These are phyloP conservation scores for Xestia sexstrigata DNA, from an alignment of 2,888 invertebrate genomes.

Conservation along the genomic window DNA sequence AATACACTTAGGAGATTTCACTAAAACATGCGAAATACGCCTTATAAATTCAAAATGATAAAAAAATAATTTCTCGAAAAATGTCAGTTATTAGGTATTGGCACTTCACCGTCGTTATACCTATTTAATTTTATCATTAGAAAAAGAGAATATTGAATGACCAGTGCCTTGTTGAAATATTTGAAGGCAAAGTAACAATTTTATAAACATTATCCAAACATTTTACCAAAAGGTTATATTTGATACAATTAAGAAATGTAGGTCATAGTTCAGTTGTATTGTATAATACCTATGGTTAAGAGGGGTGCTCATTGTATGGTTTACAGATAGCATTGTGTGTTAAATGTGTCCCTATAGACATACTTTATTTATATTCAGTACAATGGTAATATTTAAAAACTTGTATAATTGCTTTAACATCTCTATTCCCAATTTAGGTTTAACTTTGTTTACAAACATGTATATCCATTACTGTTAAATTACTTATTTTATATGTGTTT, in stretches of 20 bases:
- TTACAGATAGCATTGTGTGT: slow-evolving; percentile 53
- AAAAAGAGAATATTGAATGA: slow-evolving; percentile 59
- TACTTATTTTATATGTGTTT: slow-evolving; percentile 43
- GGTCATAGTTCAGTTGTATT: slow-evolving; percentile 49
- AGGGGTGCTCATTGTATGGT: slow-evolving; percentile 62
- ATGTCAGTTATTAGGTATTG: too few species aligned
- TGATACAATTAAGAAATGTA: slow-evolving; percentile 73
- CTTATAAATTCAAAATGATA: too few species aligned
- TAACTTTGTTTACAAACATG: slow-evolving; percentile 58
- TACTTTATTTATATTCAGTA: slow-evolving; percentile 18
- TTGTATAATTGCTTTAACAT: slow-evolving; percentile 31
- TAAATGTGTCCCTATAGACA: slow-evolving; percentile 41
- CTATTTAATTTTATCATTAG: slow-evolving; percentile 48
- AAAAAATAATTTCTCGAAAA: too few species aligned
- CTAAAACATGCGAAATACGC: too few species aligned
- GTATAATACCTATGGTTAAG: slow-evolving; percentile 48
- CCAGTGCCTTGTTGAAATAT: slow-evolving; percentile 74
- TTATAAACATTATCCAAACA: slow-evolving; percentile 60
- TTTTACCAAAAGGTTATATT: slow-evolving; percentile 79
- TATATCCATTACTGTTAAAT: slow-evolving; percentile 48
- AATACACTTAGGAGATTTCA: too few species aligned
- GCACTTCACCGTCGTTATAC: too few species aligned
- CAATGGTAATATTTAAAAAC: slow-evolving; percentile 37
- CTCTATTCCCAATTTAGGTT: slow-evolving; percentile 47
- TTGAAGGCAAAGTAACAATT: slow-evolving; percentile 67